Base-by-base conservation (phyloP, 2,888 invertebrate species). In the Myopa testacea region DNA sequence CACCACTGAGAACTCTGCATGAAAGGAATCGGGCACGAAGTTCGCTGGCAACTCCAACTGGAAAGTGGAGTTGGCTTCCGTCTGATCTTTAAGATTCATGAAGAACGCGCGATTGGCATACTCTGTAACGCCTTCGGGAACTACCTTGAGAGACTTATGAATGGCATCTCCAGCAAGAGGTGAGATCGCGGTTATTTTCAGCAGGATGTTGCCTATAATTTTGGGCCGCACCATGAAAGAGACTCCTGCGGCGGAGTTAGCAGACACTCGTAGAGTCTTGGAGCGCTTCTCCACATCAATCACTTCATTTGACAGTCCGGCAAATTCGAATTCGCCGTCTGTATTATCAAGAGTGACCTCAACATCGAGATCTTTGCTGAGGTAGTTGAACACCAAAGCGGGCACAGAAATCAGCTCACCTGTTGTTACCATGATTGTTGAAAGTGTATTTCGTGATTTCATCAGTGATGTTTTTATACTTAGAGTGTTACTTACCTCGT, bases 341-440 rank as follows among this genome's bases (percentile, higher is more conserved):
- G 92, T 92, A 89, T 95, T 95, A 83, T 95, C 94, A 84, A 98
- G 90, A 0, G 95, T 94, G 0, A 98, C 93, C 82, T 96, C 94
- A 0, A 95, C 95, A 40, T 91, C 91, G 0, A 95, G 90, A 82
- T 95, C 94, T 78, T 93, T 93, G 38, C 93, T 92, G 87, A 96
- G 91, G 84, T 97, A 95, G 88, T 98, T 98, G 87, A 95, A 96
- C 12, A 98, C 93, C 14, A 95, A 93, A 7, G 95, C 93, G 63
- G 97, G 94, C 65, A 97, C 92, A 0, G 95, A 95, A 73, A 98
- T 91, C 26, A 95, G 93, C 90, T 99, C 99, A 26, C 96, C 84
- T 85, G 16, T 16, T 8, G 26, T 26, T 50, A 50, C 50, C 8
- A 50, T 50, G 14, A 50, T 8, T 50, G 50, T 14, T 50, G 1